phyloP scores from a whole-genome alignment of 2,888 invertebrate species.

The Lucinisca nassula region DNA sequence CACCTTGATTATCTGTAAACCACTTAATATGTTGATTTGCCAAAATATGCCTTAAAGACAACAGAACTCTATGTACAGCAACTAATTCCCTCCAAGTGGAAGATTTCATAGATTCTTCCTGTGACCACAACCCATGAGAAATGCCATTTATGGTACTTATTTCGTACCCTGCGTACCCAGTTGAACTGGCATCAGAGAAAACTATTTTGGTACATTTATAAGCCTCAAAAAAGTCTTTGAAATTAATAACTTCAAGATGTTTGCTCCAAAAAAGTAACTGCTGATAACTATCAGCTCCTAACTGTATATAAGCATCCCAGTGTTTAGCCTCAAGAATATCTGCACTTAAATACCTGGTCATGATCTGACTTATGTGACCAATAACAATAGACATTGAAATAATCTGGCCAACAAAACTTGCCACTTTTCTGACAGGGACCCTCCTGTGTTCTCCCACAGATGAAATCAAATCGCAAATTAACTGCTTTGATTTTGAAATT shows the following conservation, averaged over 20 bases:
- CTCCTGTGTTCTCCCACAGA: too few species aligned
- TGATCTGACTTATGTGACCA: too few species aligned
- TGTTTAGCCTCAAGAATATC: too few species aligned
- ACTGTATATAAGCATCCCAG: too few species aligned
- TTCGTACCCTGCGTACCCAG: conserved; percentile 50
- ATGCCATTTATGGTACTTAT: conserved; percentile 31
- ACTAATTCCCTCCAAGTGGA: conserved; percentile 64
- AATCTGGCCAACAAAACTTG: too few species aligned
- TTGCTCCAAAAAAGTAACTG: too few species aligned
- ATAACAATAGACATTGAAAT: too few species aligned
- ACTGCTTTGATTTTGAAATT: too few species aligned
- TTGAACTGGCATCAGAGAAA: conserved; percentile 45
- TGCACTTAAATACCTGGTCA: too few species aligned
- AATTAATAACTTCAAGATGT: conserved; percentile 23
- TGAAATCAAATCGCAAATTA: too few species aligned
- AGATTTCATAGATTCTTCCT: conserved; percentile 30
- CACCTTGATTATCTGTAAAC: conserved; percentile 35
- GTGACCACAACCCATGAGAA: conserved; percentile 58
- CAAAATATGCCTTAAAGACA: conserved; percentile 42
- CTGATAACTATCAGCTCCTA: too few species aligned
- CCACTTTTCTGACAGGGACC: too few species aligned
- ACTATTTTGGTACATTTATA: conserved; percentile 36
- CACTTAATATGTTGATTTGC: conserved; percentile 41
- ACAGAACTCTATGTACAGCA: conserved; percentile 42
- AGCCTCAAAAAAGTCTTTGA: conserved; percentile 19